Conservation (phyloP, 1,140 invertebrate genomes). For the Neomicropteryx cornuta region DNA sequence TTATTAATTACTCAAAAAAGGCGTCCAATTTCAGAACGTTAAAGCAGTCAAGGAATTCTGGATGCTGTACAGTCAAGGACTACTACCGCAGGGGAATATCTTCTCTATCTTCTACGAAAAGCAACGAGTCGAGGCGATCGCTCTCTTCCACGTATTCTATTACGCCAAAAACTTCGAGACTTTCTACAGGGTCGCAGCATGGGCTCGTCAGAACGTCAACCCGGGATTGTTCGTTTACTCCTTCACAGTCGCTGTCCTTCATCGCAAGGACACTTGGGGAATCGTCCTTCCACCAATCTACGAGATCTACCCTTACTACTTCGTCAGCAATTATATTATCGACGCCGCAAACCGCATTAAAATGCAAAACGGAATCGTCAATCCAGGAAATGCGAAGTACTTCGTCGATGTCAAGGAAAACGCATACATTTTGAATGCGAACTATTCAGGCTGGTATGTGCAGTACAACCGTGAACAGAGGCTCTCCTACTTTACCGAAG, state of each 20-base stretch:
- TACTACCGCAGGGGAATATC: conserved; percentile 34
- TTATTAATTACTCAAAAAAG: too few species aligned
- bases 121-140: conserved; percentile 38
- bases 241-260: conserved; percentile 44
- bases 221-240: conserved; percentile 47
- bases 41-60: conserved; percentile 43
- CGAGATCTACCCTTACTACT: conserved; percentile 50
- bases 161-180: conserved; percentile 51
- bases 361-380: conserved; percentile 35
- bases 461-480: conserved; percentile 27
- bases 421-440: conserved; percentile 32
- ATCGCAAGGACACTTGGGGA: conserved; percentile 43
- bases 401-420: conserved; percentile 32
- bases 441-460: conserved; percentile 39
- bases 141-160: conserved; percentile 45
- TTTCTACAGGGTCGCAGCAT: conserved; percentile 50
- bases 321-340: conserved; percentile 44
- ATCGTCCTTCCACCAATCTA: conserved; percentile 48
- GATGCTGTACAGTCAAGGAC: conserved; percentile 32
- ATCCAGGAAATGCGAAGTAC: conserved; percentile 19
- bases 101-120: conserved; percentile 44
- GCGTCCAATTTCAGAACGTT: conserved; percentile 30
- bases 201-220: conserved; percentile 46
- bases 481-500: conserved; percentile 55
- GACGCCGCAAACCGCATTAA: conserved; percentile 43